Base-by-base conservation (phyloP, 2,888 invertebrate species). In the Tetranychus truncatus region DNA sequence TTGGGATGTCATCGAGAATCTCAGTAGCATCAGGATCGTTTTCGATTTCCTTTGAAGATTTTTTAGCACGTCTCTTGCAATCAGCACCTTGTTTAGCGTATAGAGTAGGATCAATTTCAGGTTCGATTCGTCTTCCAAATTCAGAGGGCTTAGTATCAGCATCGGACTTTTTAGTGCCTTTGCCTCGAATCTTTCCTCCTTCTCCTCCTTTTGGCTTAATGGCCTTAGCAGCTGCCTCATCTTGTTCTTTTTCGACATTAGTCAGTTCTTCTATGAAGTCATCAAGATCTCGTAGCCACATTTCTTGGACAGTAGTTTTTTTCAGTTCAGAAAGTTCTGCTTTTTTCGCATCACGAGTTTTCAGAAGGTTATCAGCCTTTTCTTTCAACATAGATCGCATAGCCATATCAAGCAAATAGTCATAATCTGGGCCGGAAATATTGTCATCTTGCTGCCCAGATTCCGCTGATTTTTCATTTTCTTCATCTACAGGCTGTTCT, bases 341-440 rank as follows among this genome's bases (percentile, higher is more conserved):
- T 75, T 81, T 81, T 80, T 95, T 95, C 75, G 87, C 87, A 81
- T 95, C 95, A 69, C 90, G 85, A 81, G 95, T 91, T 78, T 89
- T 89, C 18, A 95, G 84, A 34, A 96, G 84, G 75, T 93, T 92
- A 76, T 95, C 92, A 81, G 95, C 95, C 82, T 88, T 89, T 84
- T 97, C 97, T 79, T 90, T 89, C 0, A 95, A 95, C 78, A 97
- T 85, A 87, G 88, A 90, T 94, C 95, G 95, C 88, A 97, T 89
- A 0, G 91, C 89, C 95, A 97, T 94, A 20, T 92, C 92, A 77
- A 99, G 86, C 72, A 99, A 86, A 83, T 99, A 99, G 82, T 92
- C 91, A 73, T 81, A 81, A 21, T 80, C 20, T 9, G 21, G 21
- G 1, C 34, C 21, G 11, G 69, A 7, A 24, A 11, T 20, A 75